Base-by-base conservation (phyloP, 1,140 invertebrate species). In the Leptinotarsa undecemlineata region DNA sequence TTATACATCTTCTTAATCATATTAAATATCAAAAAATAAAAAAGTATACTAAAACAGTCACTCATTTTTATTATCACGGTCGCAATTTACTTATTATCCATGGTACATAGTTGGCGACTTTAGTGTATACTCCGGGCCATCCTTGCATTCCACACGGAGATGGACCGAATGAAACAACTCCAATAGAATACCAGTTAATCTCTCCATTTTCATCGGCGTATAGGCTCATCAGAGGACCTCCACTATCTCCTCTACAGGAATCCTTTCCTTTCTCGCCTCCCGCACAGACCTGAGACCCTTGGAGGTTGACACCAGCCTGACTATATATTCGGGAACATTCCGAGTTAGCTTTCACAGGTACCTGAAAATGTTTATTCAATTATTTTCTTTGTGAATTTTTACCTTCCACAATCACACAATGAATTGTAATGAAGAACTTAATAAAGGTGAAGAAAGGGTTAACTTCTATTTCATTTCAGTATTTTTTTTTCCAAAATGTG, bases 91-190 rank as follows among this genome's bases (percentile, higher is more conserved):
- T 77, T 68, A 82, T 66, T 66, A 95, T 92, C 94, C 94, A 95
- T 26, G 90, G 87, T 0, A 91, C 80, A 76, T 89, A 95, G n/a
- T 88, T 82, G 0, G 86, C 85, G 1, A 94, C 91, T 68, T 88
- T 88, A 0, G 93, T 94, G 80, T 95, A 95, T 4, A 95, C 90
- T 1, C 92, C 93, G 0, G 94, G 93, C 88, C 90, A 91, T 2
- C 89, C 90, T 13, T 82, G 78, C 19, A 90, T 87, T 0, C 92
- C 93, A 78, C 94, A 96, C 0, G 89, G 89, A 0, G 89, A 87
- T 0, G 91, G 90, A 0, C 95, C 95, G 83, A 93, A 93, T 0
- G 92, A 94, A 0, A 93, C 92, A 2, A 95, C 83, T 0, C 93
- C 93, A 1, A 88, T 83, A 0, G 83, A 78, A 3, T 85, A 85